Percentiles rank a stretch among this genome's conserved stretches.
Evolutionary conservation across 2,888 invertebrate genomes (phyloP).

Genomic region (Sussaba pulchella): DNA sequence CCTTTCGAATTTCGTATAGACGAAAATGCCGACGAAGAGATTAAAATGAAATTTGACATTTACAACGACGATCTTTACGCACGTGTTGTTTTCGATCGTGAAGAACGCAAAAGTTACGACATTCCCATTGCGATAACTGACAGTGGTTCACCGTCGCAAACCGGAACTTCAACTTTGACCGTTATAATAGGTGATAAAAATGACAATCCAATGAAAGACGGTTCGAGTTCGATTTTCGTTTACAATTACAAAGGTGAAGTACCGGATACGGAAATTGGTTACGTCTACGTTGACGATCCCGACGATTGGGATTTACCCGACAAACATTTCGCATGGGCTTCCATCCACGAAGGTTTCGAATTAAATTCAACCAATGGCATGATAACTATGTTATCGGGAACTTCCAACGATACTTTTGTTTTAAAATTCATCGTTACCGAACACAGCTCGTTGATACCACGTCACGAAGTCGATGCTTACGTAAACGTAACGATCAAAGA

Average conservation of each 20-base stretch:
- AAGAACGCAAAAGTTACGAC: conserved; percentile 93
- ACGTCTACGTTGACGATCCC: conserved; percentile 96
- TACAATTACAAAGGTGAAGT: conserved; percentile 96
- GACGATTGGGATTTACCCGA: conserved; percentile 99
- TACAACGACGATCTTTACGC: conserved; percentile 90
- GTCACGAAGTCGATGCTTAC: conserved; percentile 90
- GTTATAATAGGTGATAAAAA: conserved; percentile 98
- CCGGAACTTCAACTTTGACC: conserved; percentile 93
- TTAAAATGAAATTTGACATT: conserved; percentile 90
- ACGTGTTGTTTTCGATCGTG: conserved; percentile 92
- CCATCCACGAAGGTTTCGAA: conserved; percentile 88
- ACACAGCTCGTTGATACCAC: conserved; percentile 85
- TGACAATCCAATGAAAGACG: conserved; percentile 95
- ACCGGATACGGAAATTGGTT: conserved; percentile 93
- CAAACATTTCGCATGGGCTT: conserved; percentile 93
- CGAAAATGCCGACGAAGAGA: conserved; percentile 87
- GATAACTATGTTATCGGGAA: conserved; percentile 93
- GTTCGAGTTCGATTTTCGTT: conserved; percentile 95
- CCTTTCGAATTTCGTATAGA: conserved; percentile 92
- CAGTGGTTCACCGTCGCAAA: conserved; percentile 90
- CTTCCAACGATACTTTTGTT: conserved; percentile 90
- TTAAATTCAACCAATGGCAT: conserved; percentile 92
- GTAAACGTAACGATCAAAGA: conserved; percentile 95
- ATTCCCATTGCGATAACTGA: conserved; percentile 96
- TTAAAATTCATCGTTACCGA: conserved; percentile 92